Base-by-base conservation (phyloP, 2,113 vertebrate species). In the Okapia johnstoni region DNA sequence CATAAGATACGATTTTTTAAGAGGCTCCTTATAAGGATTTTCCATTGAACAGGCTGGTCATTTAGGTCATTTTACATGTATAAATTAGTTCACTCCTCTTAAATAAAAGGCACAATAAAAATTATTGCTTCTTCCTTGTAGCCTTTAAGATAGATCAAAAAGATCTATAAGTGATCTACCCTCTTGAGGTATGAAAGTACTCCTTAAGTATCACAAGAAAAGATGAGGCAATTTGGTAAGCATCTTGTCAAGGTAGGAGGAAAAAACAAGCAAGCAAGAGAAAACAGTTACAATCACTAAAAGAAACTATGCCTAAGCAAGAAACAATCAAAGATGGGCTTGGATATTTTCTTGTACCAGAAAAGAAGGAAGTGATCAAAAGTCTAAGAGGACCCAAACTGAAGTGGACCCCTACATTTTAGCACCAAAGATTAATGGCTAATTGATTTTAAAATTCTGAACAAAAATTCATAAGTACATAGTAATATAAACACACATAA, bases 1-100 rank as follows among this genome's bases (percentile, higher is more conserved):
- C 99, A 99, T n/a, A 99, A 99, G n/a, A 99, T 10, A 88, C 99
- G 99, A 81, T 95, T 95, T 99, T 97, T 99, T 99, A 88, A 98
- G 98, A n/a, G 99, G 98, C 14, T 99, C 98, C 97, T 99, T 99
- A 88, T 99, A 99, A 10, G 99, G 99, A 94, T 99, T 99, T 85
- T 99, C 99, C 98, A 99, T 99, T 85, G 98, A 19, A 99, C 94
- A 6, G 99, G 98, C 50, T 81, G 50, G 19, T 54, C 48, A 54
- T 50, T 83, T 76, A 88, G 25, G 6, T 50, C 48, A 33, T 79
- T 93, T 96, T 70, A 87, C 28, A 81, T 17, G 16, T 61, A 66
- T 26, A 91, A 92, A 94, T 73, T 61, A 57, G 58, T 40, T 93
- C 30, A 81, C 61, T 95, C 11, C 33, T 96, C 26, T 52, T 92